Conservation (phyloP, 2,797 vertebrate species). For the Channa striata region DNA sequence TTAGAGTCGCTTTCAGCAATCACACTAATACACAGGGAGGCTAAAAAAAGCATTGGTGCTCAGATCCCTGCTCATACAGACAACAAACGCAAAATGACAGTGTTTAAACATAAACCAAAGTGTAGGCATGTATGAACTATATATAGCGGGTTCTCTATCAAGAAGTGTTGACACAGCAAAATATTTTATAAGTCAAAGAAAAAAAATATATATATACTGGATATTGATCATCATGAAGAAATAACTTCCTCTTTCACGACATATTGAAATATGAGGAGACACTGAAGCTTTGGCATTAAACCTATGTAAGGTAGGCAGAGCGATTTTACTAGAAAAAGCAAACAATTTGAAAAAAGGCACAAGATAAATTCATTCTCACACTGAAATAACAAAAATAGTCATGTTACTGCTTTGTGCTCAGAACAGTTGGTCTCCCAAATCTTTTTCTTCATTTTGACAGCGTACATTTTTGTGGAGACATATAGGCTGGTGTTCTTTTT, state of each 20-base stretch:
- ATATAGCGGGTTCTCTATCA: not conserved
- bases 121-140: not conserved
- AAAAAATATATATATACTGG: not conserved
- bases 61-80: not conserved
- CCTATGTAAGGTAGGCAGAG: not conserved
- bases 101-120: not conserved
- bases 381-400: not conserved
- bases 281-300: not conserved
- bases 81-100: not conserved
- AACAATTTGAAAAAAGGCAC: not conserved
- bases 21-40: no score
- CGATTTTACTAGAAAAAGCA: not conserved
- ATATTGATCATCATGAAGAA: not conserved
- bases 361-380: not conserved
- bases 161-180: not conserved
- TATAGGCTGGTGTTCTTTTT: not conserved
- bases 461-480: not conserved
- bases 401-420: not conserved
- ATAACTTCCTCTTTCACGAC: not conserved
- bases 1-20: no score
- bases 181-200: not conserved
- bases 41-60: not conserved
- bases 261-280: not conserved
- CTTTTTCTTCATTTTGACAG: no score
- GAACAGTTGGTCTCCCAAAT: not conserved